Evolutionary conservation across 2,797 vertebrate species (phyloP).

Genomic region (Falco biarmicus): DNA sequence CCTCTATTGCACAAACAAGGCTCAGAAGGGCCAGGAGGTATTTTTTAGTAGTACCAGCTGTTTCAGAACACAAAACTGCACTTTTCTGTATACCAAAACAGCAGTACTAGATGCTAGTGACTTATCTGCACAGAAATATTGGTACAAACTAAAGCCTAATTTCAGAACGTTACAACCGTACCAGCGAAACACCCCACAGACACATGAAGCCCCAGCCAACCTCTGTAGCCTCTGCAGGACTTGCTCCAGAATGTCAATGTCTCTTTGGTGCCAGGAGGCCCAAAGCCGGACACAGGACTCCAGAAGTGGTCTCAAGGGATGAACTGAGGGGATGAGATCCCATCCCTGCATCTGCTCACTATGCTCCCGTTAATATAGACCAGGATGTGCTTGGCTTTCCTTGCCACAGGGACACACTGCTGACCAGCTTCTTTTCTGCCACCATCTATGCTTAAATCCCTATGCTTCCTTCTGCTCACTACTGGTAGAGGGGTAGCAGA

Average conservation of each 20-base stretch:
- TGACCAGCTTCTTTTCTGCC: neutral
- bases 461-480: neutral
- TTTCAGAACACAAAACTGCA: neutral
- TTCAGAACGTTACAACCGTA: neutral
- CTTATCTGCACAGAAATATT: neutral
- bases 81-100: neutral
- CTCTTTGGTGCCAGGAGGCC: neutral
- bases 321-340: neutral
- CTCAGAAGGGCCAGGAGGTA: neutral
- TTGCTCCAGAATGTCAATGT: neutral
- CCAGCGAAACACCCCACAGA: fast-evolving
- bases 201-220: neutral
- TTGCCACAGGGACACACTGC: neutral
- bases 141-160: neutral
- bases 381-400: neutral
- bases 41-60: neutral
- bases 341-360: neutral
- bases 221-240: neutral
- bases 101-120: neutral
- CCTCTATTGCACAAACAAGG: neutral
- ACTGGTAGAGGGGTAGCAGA: neutral
- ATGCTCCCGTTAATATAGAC: neutral
- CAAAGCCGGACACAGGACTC: neutral
- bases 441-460: neutral
- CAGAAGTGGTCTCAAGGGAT: neutral